These are phyloP conservation scores for Leptinotarsa lineolata DNA, from an alignment of 1,140 invertebrate species.

Conservation along the genomic window DNA sequence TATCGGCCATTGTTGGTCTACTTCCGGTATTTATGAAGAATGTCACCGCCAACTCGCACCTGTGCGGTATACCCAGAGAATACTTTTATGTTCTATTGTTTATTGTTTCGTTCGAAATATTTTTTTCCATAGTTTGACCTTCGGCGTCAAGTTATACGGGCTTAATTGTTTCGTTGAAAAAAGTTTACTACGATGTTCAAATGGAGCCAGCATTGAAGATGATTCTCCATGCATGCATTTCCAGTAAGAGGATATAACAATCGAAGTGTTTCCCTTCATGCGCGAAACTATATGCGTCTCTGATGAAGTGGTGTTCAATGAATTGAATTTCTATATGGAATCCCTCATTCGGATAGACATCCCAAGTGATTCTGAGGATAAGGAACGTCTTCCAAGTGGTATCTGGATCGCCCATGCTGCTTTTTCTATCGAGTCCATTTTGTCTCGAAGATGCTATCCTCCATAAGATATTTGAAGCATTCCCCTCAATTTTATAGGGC, in stretches of 20 bases:
- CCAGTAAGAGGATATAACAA: neutral
- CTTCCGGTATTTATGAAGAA: constrained; percentile 39
- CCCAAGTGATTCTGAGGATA: too few relatives aligned
- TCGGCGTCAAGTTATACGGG: constrained; percentile 4
- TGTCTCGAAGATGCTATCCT: too few relatives aligned
- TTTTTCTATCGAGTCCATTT: too few relatives aligned
- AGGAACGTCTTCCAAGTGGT: too few relatives aligned
- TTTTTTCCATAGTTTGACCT: constrained; percentile 20
- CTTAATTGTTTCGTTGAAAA: constrained; percentile 8
- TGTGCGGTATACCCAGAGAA: constrained; percentile 24
- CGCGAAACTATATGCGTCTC: too few relatives aligned
- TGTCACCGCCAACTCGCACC: constrained; percentile 34
- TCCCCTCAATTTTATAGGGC: too few relatives aligned
- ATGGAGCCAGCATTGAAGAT: neutral
- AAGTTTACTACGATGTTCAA: neutral
- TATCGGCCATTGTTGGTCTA: constrained; percentile 37
- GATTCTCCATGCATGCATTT: neutral
- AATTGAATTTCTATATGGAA: too few relatives aligned
- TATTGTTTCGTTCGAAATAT: constrained; percentile 18
- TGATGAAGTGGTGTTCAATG: too few relatives aligned
- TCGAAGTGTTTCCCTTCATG: neutral
- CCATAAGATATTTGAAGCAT: too few relatives aligned
- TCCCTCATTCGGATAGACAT: too few relatives aligned
- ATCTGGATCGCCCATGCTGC: too few relatives aligned
- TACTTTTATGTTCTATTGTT: constrained; percentile 23